A percentile compares a stretch with the other conserved stretches of the same genome.
Evolutionary conservation across 2,888 invertebrate genomes (phyloP).

Genomic region (Hyposoter dolosus): DNA sequence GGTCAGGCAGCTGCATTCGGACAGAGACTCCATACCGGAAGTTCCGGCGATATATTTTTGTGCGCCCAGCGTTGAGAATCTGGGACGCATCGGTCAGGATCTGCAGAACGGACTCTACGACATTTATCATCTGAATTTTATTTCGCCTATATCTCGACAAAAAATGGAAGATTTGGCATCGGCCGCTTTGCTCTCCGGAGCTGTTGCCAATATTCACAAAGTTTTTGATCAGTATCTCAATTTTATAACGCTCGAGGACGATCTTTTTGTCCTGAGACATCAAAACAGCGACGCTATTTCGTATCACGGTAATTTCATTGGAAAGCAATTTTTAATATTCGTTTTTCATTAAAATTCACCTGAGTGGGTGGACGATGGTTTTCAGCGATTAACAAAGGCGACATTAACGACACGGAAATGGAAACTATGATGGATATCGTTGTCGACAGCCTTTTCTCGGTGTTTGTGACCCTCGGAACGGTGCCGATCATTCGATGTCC

Average conservation of each 20-base stretch:
- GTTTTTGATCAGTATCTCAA: constrained; percentile 99
- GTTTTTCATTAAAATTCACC: not conserved
- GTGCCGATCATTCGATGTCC: constrained; percentile 90
- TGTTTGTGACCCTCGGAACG: constrained; percentile 97
- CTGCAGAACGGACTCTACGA: constrained; percentile 96
- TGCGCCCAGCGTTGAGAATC: constrained; percentile 97
- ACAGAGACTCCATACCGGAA: constrained; percentile 97
- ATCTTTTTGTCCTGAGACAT: constrained; percentile 97
- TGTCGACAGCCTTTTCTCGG: constrained; percentile 98
- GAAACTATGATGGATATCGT: constrained; percentile 96
- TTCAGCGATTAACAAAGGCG: constrained; percentile 96
- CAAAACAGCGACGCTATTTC: constrained; percentile 96
- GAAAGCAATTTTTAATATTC: too few species aligned
- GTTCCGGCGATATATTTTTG: constrained; percentile 99
- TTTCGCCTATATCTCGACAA: constrained; percentile 96
- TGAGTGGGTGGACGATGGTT: not conserved
- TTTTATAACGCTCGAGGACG: constrained; percentile 99
- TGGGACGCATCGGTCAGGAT: constrained; percentile 96
- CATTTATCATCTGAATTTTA: constrained; percentile 97
- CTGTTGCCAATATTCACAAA: constrained; percentile 96
- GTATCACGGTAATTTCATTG: constrained; percentile 91
- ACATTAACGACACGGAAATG: constrained; percentile 98
- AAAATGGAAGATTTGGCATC: constrained; percentile 98
- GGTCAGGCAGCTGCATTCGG: constrained; percentile 93
- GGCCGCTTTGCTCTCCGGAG: constrained; percentile 95